A percentile compares a stretch with the other conserved stretches of the same genome.
These are phyloP conservation scores for Hypocryptadius cinnamomeus DNA, from an alignment of 2,113 vertebrate species.

Conservation along the genomic window DNA sequence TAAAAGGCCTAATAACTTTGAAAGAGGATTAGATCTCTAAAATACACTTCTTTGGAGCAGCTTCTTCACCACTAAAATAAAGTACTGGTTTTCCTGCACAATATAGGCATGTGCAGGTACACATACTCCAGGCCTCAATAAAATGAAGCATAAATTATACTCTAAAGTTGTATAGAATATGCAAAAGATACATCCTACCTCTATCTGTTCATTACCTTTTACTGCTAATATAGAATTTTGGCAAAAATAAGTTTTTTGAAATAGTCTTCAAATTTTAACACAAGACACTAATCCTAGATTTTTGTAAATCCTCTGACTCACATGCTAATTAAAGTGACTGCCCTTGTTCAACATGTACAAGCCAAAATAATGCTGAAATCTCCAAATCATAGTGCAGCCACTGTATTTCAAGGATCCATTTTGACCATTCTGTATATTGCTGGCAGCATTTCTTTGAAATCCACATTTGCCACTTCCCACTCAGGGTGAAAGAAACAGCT, in stretches of 20 bases:
- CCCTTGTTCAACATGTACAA: neutral
- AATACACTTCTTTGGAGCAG: neutral
- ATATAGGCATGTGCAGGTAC: neutral
- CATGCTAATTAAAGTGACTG: neutral
- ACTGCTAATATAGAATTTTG: neutral
- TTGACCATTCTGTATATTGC: neutral
- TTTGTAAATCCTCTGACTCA: neutral
- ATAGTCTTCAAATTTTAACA: neutral
- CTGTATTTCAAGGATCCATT: neutral
- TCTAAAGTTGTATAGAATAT: neutral
- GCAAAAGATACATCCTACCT: neutral
- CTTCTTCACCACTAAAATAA: neutral
- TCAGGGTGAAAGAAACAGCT: neutral
- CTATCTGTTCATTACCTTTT: neutral
- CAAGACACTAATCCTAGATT: neutral
- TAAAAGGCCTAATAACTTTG: neutral
- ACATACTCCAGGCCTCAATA: neutral
- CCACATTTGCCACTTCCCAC: neutral
- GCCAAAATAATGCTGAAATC: neutral
- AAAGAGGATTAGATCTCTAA: neutral
- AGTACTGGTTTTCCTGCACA: fast-evolving
- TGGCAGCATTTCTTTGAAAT: neutral
- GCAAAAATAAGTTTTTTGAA: neutral
- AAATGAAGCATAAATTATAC: neutral
- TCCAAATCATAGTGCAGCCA: neutral